These are phyloP conservation scores for Drosophila ficusphila DNA, from an alignment of 1,140 invertebrate genomes.

Conservation along the genomic window DNA sequence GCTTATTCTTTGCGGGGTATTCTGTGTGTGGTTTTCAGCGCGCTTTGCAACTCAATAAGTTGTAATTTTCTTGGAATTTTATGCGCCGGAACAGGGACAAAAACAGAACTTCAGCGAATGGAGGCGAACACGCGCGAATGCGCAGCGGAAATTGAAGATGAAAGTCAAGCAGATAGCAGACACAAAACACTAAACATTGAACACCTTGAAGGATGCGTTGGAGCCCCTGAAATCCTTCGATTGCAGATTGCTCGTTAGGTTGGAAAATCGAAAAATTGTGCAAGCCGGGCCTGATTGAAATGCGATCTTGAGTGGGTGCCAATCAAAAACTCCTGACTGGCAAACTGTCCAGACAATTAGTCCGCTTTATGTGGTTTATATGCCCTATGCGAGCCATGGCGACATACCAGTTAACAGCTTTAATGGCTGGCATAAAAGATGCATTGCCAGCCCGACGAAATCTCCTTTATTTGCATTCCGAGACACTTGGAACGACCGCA, in stretches of 20 bases:
- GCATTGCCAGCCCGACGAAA: conserved; percentile 36
- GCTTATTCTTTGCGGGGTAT: not conserved
- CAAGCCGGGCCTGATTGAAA: conserved; percentile 66
- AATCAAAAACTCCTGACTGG: conserved; percentile 16
- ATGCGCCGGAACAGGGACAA: conserved; percentile 39
- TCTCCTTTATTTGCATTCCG: conserved; percentile 56
- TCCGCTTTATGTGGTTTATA: not conserved
- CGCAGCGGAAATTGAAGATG: conserved; percentile 79
- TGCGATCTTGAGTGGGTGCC: conserved; percentile 24
- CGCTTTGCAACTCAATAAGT: conserved; percentile 80
- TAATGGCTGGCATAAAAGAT: conserved; percentile 40
- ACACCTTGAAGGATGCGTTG: conserved; percentile 65
- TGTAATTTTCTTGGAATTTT: conserved; percentile 76
- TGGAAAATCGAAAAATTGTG: conserved; percentile 78
- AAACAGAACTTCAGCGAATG: conserved; percentile 10
- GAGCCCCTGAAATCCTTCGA: conserved; percentile 1
- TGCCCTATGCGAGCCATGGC: not conserved
- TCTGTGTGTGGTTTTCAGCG: conserved; percentile 14
- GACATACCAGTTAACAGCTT: conserved; percentile 40
- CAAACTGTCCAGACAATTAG: conserved; percentile 33
- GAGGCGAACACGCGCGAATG: conserved; percentile 53
- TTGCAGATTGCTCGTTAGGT: conserved; percentile 44
- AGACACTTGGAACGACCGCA: conserved; percentile 56
- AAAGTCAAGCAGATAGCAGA: conserved; percentile 67
- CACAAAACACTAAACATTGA: conserved; percentile 43